Conservation (phyloP, 2,888 invertebrate genomes). For the Scaptomyza flava region DNA sequence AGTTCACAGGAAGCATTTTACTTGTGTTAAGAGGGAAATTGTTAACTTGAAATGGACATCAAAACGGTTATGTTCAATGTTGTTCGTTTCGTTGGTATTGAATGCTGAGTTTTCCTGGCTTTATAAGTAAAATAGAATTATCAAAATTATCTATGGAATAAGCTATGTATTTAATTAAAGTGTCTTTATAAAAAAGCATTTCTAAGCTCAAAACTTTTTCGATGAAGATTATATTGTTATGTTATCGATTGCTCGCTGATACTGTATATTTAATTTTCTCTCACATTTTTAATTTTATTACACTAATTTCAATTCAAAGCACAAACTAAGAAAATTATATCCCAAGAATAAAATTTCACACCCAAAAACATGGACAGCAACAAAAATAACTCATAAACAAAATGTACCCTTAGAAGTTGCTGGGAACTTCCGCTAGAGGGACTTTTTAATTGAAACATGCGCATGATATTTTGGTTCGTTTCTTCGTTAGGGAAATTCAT, state of each 20-base stretch:
- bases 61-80: conserved; percentile 3
- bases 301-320: too few relatives aligned
- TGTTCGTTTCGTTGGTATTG: neutral
- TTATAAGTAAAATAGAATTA: neutral
- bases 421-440: conserved; percentile 42
- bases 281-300: too few relatives aligned
- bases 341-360: neutral
- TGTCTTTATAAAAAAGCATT: too few relatives aligned
- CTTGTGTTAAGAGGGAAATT: conserved; percentile 1
- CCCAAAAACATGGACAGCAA: neutral
- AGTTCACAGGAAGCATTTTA: conserved; percentile 46
- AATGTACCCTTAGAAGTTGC: conserved; percentile 5
- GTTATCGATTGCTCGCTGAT: too few relatives aligned
- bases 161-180: too few relatives aligned
- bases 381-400: neutral
- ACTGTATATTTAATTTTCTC: too few relatives aligned
- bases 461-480: conserved; percentile 43
- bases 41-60: conserved; percentile 32
- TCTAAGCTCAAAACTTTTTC: too few relatives aligned
- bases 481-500: conserved; percentile 54
- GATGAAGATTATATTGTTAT: too few relatives aligned
- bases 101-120: neutral
- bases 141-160: neutral
- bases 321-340: neutral
- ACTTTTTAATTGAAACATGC: conserved; percentile 18